Evolutionary conservation across 2,113 vertebrate species (phyloP), one percentile per base, ranked within the genome.

Genomic region (Apus apus): DNA sequence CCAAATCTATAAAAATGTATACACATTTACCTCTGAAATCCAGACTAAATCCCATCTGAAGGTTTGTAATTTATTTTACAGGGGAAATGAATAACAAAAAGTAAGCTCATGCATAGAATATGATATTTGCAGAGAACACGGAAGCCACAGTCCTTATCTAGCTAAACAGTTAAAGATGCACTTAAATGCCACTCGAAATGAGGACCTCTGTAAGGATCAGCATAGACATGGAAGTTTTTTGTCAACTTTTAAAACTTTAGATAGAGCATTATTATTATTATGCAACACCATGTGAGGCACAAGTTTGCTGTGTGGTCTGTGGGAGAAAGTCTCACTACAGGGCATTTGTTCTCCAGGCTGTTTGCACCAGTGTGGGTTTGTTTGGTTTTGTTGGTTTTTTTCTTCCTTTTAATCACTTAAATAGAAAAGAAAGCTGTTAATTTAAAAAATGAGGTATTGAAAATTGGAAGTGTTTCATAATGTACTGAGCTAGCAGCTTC

Each of bases 21-120:
- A 82, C 86, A 87, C 66, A 36, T 96, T 95, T 93, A 89, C 66
- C 83, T 83, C 53, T 86, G 96, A 97, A 96, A 97, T 96, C 70
- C 91, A 74, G 66, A 82, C 71, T 62, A 94, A 97, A 92, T 93
- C 58, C 51, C 66, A 95, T 77, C 75, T 93, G 46, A 80, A 95
- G 82, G 60, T 64, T 93, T 89, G 85, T 77, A 84, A 87, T 96
- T 95, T 96, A 87, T 96, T 96, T 93, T 96, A 93, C 67, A 67
- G 74, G 38, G 72, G 45, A 80, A 93, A 92, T 57, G 56, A 93
- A 96, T 94, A 79, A 84, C 84, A 66, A 43, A 90, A 95, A 65
- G 68, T 85, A 92, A 94, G 46, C 77, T 83, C 13, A 92, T 68
- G 54, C 73, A 94, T 14, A 90, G 71, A 83, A 65, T 93, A 93